Conservation (phyloP, 1,140 invertebrate genomes). For the Caenorhabditis brenneri region DNA sequence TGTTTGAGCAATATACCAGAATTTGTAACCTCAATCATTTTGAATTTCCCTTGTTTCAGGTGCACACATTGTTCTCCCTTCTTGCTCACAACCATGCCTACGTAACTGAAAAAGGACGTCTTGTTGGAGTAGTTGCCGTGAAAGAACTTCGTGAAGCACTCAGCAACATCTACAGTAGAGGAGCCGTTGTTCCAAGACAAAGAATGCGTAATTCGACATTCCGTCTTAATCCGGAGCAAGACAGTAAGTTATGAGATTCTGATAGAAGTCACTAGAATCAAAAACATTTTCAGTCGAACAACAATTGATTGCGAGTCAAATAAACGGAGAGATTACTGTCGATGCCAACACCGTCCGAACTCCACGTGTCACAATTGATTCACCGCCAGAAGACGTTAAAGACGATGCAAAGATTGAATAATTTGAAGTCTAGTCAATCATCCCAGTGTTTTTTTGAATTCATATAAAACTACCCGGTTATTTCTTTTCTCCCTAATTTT, state of each 20-base stretch:
- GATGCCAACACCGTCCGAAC: neutral
- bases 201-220: slow-evolving; percentile 8
- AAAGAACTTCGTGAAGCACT: slow-evolving; percentile 80
- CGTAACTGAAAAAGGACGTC: slow-evolving; percentile 91
- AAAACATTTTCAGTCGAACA: neutral
- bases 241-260: neutral
- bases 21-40: slow-evolving; percentile 55
- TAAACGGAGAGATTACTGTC: neutral
- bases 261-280: neutral
- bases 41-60: slow-evolving; percentile 77
- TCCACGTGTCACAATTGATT: slow-evolving; percentile 21
- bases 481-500: neutral
- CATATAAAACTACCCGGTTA: neutral
- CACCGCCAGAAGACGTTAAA: neutral
- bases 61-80: slow-evolving; percentile 95
- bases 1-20: no score
- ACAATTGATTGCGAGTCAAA: neutral
- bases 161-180: slow-evolving; percentile 65
- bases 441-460: neutral
- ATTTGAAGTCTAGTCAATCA: neutral
- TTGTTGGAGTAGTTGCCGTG: slow-evolving; percentile 92
- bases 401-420: neutral
- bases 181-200: slow-evolving; percentile 59
- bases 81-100: slow-evolving; percentile 95
- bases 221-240: slow-evolving; percentile 20